Evolutionary conservation across 2,113 vertebrate genomes (phyloP).

Genomic region (Ciconia boyciana): DNA sequence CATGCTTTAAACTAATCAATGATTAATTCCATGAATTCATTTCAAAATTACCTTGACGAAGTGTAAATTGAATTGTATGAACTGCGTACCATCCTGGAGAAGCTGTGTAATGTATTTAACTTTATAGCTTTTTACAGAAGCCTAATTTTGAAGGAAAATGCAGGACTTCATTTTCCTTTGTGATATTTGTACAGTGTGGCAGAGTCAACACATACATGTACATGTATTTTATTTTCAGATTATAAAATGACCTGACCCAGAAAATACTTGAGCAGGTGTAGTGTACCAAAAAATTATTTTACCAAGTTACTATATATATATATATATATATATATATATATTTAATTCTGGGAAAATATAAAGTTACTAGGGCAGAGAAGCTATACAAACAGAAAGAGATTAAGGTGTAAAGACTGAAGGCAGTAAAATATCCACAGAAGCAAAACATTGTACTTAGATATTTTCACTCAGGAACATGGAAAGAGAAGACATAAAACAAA

Average conservation of each 20-base stretch:
- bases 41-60: background rate
- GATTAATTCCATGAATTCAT: background rate
- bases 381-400: background rate
- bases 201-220: background rate
- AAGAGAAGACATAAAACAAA: background rate
- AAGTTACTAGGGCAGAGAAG: background rate
- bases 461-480: background rate
- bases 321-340: background rate
- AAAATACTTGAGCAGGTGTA: background rate
- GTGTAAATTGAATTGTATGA: background rate
- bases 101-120: background rate
- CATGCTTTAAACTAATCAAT: background rate
- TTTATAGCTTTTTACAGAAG: background rate
- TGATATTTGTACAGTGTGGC: background rate
- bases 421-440: background rate
- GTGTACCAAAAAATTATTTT: background rate
- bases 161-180: background rate
- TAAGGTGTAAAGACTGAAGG: background rate
- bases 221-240: background rate
- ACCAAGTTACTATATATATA: background rate
- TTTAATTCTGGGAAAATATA: background rate
- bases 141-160: background rate
- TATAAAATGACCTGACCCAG: background rate
- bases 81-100: background rate
- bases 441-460: rapidly evolving